Evolutionary conservation across 1,140 invertebrate genomes (phyloP).

Genomic region (Anagrus nilaparvatae): DNA sequence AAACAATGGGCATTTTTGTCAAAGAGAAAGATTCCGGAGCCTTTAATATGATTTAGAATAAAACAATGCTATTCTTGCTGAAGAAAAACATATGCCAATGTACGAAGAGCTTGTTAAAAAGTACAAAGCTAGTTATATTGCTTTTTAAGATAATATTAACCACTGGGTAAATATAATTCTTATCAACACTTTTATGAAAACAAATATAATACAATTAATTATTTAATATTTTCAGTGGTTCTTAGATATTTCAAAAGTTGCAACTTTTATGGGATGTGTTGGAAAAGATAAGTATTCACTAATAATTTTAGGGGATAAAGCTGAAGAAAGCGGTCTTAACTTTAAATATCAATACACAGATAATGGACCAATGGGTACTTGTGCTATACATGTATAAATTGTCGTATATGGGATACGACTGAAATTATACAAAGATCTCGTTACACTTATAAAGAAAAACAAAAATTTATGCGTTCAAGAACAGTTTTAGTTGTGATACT

Average conservation of each 20-base stretch:
- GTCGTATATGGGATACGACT: slow-evolving; percentile 79
- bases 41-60: slow-evolving; percentile 80
- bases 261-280: slow-evolving; percentile 90
- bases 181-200: background rate
- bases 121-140: slow-evolving; percentile 79
- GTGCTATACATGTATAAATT: slow-evolving; percentile 79
- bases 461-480: too few species aligned
- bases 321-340: slow-evolving; percentile 73
- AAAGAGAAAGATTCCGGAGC: too few species aligned
- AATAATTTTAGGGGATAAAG: slow-evolving; percentile 75
- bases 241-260: slow-evolving; percentile 64
- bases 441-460: slow-evolving; percentile 66
- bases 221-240: slow-evolving; percentile 60
- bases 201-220: slow-evolving; percentile 1
- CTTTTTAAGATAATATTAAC: too few species aligned
- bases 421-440: slow-evolving; percentile 79
- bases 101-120: slow-evolving; percentile 68
- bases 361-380: slow-evolving; percentile 77
- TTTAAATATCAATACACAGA: slow-evolving; percentile 74
- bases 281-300: slow-evolving; percentile 85
- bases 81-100: slow-evolving; percentile 78
- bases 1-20: too few species aligned
- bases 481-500: too few species aligned
- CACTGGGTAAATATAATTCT: slow-evolving; percentile 2
- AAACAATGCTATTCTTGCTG: slow-evolving; percentile 92